Evolutionary conservation across 2,113 vertebrate genomes (phyloP).

Genomic region (Myocastor coypus): DNA sequence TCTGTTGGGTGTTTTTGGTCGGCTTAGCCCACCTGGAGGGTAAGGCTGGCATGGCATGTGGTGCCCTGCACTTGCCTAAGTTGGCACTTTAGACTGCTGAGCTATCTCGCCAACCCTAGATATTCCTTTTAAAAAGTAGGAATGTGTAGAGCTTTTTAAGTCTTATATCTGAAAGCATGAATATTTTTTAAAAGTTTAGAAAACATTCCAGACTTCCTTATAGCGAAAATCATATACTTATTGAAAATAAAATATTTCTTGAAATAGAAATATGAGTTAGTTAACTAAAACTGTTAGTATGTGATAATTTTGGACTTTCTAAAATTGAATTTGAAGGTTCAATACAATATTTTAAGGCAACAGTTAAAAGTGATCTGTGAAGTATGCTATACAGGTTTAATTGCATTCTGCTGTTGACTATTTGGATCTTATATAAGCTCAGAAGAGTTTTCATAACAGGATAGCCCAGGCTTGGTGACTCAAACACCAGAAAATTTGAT

Average conservation of each 20-base stretch:
- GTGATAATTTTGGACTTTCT: background rate
- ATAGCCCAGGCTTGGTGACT: background rate
- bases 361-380: background rate
- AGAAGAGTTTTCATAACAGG: background rate
- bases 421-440: background rate
- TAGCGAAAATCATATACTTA: slow-evolving; percentile 13
- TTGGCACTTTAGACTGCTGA: no score
- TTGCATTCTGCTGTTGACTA: background rate
- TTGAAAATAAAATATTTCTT: background rate
- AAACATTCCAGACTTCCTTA: slow-evolving; percentile 15
- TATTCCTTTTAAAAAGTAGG: background rate
- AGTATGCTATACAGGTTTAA: background rate
- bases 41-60: no score
- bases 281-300: background rate
- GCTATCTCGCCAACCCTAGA: no score
- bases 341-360: background rate
- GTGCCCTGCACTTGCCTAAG: no score
- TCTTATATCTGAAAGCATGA: background rate
- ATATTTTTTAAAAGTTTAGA: background rate
- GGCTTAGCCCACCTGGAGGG: no score
- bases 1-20: no score
- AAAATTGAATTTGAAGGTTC: background rate
- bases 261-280: background rate
- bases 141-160: background rate
- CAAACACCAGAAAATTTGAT: background rate